These are phyloP conservation scores for Pterostichus madidus DNA, from an alignment of 2,888 invertebrate species.

Conservation along the genomic window DNA sequence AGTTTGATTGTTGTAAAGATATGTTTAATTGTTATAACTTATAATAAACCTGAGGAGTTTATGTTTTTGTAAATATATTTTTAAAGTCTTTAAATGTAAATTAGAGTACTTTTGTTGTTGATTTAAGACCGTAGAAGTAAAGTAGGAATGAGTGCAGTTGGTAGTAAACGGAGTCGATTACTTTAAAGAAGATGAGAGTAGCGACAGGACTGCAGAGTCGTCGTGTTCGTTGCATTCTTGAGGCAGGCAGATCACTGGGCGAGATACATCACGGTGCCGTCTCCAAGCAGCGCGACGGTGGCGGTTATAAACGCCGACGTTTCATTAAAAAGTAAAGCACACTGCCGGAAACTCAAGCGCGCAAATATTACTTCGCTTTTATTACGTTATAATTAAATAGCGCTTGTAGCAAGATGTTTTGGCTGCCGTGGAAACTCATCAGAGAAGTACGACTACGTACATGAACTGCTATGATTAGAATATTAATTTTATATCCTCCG, in stretches of 20 bases:
- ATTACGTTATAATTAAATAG: constrained; percentile 69
- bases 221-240: constrained; percentile 58
- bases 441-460: constrained; percentile 42
- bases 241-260: constrained; percentile 69
- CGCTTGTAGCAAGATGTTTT: constrained; percentile 67
- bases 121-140: constrained; percentile 8
- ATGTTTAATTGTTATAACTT: no score
- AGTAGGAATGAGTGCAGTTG: constrained; percentile 13
- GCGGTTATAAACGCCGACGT: constrained; percentile 63
- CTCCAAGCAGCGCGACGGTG: constrained; percentile 58
- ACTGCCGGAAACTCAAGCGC: constrained; percentile 57
- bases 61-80: neutral
- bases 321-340: constrained; percentile 68
- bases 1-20: neutral
- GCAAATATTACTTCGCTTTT: constrained; percentile 67
- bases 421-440: constrained; percentile 66
- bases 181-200: neutral
- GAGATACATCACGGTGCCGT: constrained; percentile 71
- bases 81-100: neutral
- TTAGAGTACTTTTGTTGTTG: constrained; percentile 7
- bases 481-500: constrained; percentile 62
- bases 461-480: constrained; percentile 59
- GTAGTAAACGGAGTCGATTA: constrained; percentile 36
- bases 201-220: constrained; percentile 12
- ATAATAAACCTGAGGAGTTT: neutral